Evolutionary conservation across 2,113 vertebrate species (phyloP).

Genomic region (Poeciliopsis retropinna): DNA sequence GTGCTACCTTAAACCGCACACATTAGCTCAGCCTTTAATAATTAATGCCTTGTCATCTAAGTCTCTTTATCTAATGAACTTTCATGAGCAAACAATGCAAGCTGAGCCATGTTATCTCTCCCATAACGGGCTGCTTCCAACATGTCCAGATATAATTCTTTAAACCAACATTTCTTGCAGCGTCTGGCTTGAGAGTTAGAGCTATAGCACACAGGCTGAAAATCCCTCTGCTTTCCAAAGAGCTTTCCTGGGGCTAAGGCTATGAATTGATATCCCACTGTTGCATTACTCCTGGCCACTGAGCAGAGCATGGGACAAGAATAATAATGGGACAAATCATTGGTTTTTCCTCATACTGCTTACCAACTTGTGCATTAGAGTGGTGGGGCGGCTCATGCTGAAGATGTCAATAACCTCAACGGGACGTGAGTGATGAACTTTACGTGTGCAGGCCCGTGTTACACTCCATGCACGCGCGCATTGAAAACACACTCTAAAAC

Average conservation of each 20-base stretch:
- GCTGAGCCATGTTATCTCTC: conserved; percentile 14
- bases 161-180: conserved; percentile 37
- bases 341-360: conserved; percentile 51
- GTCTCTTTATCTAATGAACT: conserved; percentile 31
- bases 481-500: conserved; percentile 29
- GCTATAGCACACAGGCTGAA: conserved; percentile 55
- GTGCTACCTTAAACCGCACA: neutral
- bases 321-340: conserved; percentile 65
- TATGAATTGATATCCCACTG: conserved; percentile 71
- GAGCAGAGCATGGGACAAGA: conserved; percentile 57
- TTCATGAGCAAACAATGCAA: conserved; percentile 39
- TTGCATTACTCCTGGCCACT: conserved; percentile 69
- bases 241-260: conserved; percentile 68
- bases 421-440: conserved; percentile 40
- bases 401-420: conserved; percentile 52
- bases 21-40: conserved; percentile 26
- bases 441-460: conserved; percentile 38
- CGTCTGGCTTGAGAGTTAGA: conserved; percentile 45
- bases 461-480: conserved; percentile 1
- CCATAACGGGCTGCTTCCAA: conserved; percentile 36
- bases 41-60: conserved; percentile 19
- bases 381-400: conserved; percentile 18
- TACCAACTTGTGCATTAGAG: conserved; percentile 35
- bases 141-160: conserved; percentile 44
- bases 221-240: conserved; percentile 71